A percentile compares a stretch with the other conserved stretches of the same genome.
Conservation (phyloP, 2,113 vertebrate species). For the Condylura cristata region DNA sequence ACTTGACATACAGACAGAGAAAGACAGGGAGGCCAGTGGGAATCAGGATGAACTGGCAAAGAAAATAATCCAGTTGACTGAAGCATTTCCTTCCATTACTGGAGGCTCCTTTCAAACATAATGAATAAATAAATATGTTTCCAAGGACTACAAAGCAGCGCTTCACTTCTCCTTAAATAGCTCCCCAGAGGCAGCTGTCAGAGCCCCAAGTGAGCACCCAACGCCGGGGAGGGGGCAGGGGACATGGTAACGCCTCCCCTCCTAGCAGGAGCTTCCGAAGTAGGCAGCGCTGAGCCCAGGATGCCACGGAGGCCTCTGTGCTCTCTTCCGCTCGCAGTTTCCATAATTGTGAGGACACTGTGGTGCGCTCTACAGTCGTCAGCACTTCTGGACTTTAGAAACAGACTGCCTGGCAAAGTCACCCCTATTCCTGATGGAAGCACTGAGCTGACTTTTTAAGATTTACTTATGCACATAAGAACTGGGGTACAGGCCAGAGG, state of each 20-base stretch:
- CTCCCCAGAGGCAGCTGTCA: background rate
- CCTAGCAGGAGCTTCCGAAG: rapidly evolving
- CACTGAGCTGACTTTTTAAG: background rate
- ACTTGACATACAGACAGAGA: background rate
- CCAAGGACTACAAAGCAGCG: slow-evolving; percentile 7
- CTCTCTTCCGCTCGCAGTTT: background rate
- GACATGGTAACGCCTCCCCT: background rate
- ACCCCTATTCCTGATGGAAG: background rate
- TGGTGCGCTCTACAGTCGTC: background rate
- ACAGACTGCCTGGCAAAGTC: background rate
- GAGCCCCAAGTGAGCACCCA: background rate
- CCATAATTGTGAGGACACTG: background rate
- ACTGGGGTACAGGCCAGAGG: too few species aligned
- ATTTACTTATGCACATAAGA: too few species aligned
- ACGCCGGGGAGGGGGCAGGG: rapidly evolving
- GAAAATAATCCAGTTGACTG: slow-evolving; percentile 54
- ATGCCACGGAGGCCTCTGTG: background rate
- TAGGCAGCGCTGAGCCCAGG: background rate
- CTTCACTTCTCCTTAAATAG: background rate
- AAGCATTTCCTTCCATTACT: slow-evolving; percentile 46
- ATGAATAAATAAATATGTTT: slow-evolving; percentile 60
- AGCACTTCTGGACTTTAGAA: background rate
- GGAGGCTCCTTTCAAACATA: slow-evolving; percentile 51
- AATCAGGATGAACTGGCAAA: slow-evolving; percentile 15
- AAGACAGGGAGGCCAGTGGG: background rate